Evolutionary conservation across 2,888 invertebrate genomes (phyloP).

Genomic region (Leucophenga maculata): DNA sequence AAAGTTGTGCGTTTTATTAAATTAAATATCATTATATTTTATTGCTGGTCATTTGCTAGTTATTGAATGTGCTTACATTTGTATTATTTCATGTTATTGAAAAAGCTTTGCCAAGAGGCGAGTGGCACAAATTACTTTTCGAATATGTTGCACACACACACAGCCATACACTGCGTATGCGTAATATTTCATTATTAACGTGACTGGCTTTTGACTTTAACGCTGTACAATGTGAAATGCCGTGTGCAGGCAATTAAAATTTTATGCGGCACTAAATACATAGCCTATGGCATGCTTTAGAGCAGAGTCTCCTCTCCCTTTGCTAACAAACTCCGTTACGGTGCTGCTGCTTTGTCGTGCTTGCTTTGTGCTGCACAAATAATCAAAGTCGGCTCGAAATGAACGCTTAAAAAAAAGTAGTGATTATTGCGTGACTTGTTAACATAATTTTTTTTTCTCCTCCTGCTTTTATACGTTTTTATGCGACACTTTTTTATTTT

Average conservation of each 20-base stretch:
- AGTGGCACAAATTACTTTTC: too few species aligned
- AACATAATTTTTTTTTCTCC: slow-evolving; percentile 6
- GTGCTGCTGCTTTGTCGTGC: too few species aligned
- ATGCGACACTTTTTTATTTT: background rate
- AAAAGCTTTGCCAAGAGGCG: background rate
- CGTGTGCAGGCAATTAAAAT: slow-evolving; percentile 13
- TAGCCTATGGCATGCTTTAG: background rate
- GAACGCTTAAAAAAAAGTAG: background rate
- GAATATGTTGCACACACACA: too few species aligned
- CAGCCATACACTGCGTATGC: background rate
- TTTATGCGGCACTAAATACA: slow-evolving; percentile 3
- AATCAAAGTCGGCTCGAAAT: slow-evolving; percentile 1
- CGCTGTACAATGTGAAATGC: background rate
- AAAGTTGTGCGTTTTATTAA: slow-evolving; percentile 34
- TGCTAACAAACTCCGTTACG: too few species aligned
- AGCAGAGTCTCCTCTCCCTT: background rate
- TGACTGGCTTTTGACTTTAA: background rate
- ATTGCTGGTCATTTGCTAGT: slow-evolving; percentile 40
- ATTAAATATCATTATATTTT: slow-evolving; percentile 40
- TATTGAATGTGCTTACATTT: slow-evolving; percentile 4
- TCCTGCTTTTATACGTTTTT: background rate
- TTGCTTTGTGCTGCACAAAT: background rate
- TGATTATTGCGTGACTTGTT: slow-evolving; percentile 16
- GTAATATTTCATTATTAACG: background rate
- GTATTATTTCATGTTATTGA: slow-evolving; percentile 5